Percentiles rank a stretch among this genome's conserved stretches.
These are phyloP conservation scores for Hydrotaea diabolus DNA, from an alignment of 2,888 invertebrate species.

Conservation along the genomic window DNA sequence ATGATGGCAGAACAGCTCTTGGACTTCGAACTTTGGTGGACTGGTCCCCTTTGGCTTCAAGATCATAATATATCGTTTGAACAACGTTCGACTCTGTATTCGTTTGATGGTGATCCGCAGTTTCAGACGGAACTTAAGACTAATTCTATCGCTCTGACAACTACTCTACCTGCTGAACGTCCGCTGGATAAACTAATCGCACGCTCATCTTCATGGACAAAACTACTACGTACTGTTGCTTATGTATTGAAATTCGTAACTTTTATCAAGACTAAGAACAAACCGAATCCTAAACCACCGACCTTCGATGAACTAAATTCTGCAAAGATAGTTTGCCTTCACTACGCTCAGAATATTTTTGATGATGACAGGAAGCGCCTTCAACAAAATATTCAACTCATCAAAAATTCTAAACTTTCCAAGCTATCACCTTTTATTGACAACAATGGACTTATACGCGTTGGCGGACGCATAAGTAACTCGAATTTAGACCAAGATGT, in stretches of 20 bases:
- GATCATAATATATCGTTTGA: neutral
- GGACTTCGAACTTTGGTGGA: constrained; percentile 5
- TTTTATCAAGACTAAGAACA: neutral
- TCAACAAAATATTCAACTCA: neutral
- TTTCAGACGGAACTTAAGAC: neutral
- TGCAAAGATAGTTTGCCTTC: neutral
- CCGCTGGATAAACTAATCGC: neutral
- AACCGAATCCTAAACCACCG: neutral
- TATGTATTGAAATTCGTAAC: neutral
- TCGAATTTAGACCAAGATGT: constrained; percentile 1
- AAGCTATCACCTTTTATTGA: constrained; percentile 56
- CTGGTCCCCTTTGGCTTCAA: neutral
- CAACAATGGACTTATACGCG: constrained; percentile 32
- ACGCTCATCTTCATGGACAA: neutral
- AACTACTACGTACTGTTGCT: neutral
- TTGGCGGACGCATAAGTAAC: constrained; percentile 50
- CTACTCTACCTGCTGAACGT: neutral
- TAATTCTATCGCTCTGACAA: too few relatives aligned
- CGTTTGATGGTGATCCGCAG: neutral
- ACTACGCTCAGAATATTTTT: neutral
- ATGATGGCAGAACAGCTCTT: constrained; percentile 21
- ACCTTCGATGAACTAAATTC: neutral
- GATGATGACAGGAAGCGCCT: neutral
- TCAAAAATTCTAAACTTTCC: neutral
- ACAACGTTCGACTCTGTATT: neutral